phyloP scores from a whole-genome alignment of 2,797 vertebrate genomes.

The Hephaestus fuliginosus region DNA sequence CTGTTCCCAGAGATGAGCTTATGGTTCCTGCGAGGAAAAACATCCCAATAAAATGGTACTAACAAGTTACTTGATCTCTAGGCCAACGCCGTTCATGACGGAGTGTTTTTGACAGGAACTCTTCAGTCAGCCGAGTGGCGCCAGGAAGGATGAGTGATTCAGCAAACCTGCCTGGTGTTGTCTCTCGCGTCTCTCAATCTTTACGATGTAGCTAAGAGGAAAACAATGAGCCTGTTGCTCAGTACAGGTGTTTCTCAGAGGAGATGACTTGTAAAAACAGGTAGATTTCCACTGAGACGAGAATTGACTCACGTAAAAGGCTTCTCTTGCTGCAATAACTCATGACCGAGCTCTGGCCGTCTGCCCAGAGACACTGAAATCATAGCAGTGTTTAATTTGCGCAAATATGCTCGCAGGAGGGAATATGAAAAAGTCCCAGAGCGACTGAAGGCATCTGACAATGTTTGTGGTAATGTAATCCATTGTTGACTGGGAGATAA shows the following conservation, averaged over 20 bases:
- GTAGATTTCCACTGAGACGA: slow-evolving; percentile 80
- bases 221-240: slow-evolving; percentile 85
- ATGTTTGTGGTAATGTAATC: slow-evolving; percentile 87
- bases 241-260: slow-evolving; percentile 82
- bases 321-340: slow-evolving; percentile 77
- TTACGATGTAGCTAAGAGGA: slow-evolving; percentile 82
- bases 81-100: slow-evolving; percentile 82
- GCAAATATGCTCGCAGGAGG: slow-evolving; percentile 66
- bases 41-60: slow-evolving; percentile 67
- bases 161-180: slow-evolving; percentile 87
- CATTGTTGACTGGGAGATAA: slow-evolving; percentile 85
- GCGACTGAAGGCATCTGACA: slow-evolving; percentile 72
- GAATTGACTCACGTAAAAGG: slow-evolving; percentile 82
- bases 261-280: slow-evolving; percentile 89
- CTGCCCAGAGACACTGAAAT: slow-evolving; percentile 81
- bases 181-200: slow-evolving; percentile 83
- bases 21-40: slow-evolving; percentile 62
- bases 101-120: slow-evolving; percentile 88
- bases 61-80: slow-evolving; percentile 85
- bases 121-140: slow-evolving; percentile 86
- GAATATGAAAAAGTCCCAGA: slow-evolving; percentile 41
- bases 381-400: slow-evolving; percentile 81
- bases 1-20: slow-evolving; percentile 47
- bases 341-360: slow-evolving; percentile 73
- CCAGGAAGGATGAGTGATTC: slow-evolving; percentile 90